Base-by-base conservation (phyloP, 2,888 invertebrate genomes). In the Icerya purchasi region DNA sequence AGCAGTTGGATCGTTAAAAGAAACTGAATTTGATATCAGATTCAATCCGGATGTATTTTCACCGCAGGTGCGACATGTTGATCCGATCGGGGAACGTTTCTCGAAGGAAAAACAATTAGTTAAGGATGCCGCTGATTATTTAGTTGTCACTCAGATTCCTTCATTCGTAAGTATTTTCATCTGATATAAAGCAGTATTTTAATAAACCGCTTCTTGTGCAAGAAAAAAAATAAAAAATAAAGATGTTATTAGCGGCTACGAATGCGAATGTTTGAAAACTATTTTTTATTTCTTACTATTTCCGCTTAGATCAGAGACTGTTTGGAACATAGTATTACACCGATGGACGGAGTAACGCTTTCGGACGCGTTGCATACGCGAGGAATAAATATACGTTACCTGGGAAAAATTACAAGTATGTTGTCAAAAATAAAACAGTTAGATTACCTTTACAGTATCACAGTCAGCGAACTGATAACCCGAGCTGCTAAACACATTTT, bases 1-100 rank as follows among this genome's bases (percentile, higher is more conserved):
- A 5, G 87, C 91, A 22, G 94, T 97, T 2, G 91, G 91, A 0
- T 97, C 96, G 0, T 77, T 97, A 3, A 89, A 90, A 71, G 93
- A 94, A 66, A 85, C 89, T 0, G 94, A 94, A 72, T 96, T 97
- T 73, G 93, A 92, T 71, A 87, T 98, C 64, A 82, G 93, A 63
- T 98, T 98, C 75, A 98, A 98, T 76, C 94, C 97, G 0, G 98
- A 98, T 74, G 92, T 96, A 63, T 97, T 88, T 74, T 96, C 96
- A 10, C 87, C 89, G 1, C 91, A 91, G 58, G 94, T 98, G 62
- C 79, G 78, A 61, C 94, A 96, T 74, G 78, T 80, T 20, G 81
- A 85, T 66, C 71, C 81, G 65, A 75, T 80, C 59, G 71, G 81
- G 65, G 76, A 80, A 60, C 77, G 78, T 50, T 74, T 92, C 58